Conservation (phyloP, 2,888 invertebrate species). For the Cryptus armator region DNA sequence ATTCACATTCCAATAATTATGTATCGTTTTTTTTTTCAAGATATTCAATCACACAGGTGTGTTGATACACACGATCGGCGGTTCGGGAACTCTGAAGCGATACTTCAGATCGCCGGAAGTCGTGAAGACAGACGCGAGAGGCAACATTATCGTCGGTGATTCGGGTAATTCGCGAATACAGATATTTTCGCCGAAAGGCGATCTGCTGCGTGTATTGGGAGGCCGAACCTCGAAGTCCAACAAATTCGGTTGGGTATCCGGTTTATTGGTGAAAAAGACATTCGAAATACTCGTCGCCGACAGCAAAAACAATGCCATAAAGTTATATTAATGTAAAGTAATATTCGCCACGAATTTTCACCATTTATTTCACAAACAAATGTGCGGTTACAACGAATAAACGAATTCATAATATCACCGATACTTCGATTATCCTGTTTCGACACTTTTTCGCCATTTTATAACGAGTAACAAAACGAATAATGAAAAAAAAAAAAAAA, state of each 20-base stretch:
- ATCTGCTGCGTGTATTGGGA: conserved; percentile 89
- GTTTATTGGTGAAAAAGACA: conserved; percentile 88
- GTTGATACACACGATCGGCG: conserved; percentile 72
- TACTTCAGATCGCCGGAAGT: conserved; percentile 90
- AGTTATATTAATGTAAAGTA: conserved; percentile 81
- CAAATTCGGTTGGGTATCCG: conserved; percentile 90
- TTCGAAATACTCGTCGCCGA: conserved; percentile 89
- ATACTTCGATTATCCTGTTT: conserved; percentile 15
- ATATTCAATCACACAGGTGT: conserved; percentile 73
- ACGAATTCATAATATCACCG: conserved; percentile 4
- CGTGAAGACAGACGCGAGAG: conserved; percentile 90
- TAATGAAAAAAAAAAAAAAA: conserved; percentile 3
- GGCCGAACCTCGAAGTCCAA: conserved; percentile 85
- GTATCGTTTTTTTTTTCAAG: conserved; percentile 57
- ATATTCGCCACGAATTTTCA: neutral
- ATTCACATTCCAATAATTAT: neutral
- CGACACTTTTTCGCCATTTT: conserved; percentile 24
- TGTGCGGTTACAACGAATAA: conserved; percentile 1
- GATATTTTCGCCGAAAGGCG: conserved; percentile 90
- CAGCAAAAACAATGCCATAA: conserved; percentile 86
- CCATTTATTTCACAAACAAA: neutral
- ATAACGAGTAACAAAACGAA: conserved; percentile 28
- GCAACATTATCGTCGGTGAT: conserved; percentile 92
- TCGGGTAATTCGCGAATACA: conserved; percentile 92
- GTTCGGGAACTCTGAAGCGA: conserved; percentile 71